Evolutionary conservation across 2,113 vertebrate species (phyloP).

Genomic region (Grallaria varia): DNA sequence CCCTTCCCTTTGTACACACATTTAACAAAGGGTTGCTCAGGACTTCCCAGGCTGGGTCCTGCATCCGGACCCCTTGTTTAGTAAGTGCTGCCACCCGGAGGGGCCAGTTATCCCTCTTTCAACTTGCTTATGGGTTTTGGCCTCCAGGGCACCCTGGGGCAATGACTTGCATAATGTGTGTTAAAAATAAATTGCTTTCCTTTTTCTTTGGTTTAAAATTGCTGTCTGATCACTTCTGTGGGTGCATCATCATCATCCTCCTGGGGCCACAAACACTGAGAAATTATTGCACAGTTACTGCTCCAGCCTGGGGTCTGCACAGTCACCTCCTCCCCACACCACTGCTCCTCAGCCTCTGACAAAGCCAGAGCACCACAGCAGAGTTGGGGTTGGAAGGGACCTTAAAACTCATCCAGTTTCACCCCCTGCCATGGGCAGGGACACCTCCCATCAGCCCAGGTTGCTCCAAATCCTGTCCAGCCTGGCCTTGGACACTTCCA

Average conservation of each 20-base stretch:
- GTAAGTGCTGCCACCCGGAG: background rate
- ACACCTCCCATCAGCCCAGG: background rate
- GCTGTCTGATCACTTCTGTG: accelerated
- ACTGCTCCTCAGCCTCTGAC: background rate
- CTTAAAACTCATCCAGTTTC: accelerated
- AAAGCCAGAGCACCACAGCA: background rate
- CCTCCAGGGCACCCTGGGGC: background rate
- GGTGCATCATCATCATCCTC: background rate
- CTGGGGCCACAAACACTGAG: background rate
- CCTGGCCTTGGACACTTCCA: background rate
- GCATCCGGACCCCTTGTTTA: background rate
- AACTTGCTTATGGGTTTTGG: background rate
- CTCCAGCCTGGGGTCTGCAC: background rate
- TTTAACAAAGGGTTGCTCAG: background rate
- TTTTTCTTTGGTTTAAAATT: background rate
- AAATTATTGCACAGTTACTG: background rate
- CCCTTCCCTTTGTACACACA: background rate
- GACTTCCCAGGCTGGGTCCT: background rate
- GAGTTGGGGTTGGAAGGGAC: accelerated
- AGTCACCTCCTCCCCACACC: accelerated
- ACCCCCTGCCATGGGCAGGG: accelerated
- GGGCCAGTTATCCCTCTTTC: background rate
- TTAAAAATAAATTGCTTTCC: background rate
- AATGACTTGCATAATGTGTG: background rate
- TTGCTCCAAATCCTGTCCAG: background rate